Evolutionary conservation across 2,888 invertebrate genomes (phyloP), one percentile per base, ranked within the genome.

Genomic region (Drosophila macrospina): DNA sequence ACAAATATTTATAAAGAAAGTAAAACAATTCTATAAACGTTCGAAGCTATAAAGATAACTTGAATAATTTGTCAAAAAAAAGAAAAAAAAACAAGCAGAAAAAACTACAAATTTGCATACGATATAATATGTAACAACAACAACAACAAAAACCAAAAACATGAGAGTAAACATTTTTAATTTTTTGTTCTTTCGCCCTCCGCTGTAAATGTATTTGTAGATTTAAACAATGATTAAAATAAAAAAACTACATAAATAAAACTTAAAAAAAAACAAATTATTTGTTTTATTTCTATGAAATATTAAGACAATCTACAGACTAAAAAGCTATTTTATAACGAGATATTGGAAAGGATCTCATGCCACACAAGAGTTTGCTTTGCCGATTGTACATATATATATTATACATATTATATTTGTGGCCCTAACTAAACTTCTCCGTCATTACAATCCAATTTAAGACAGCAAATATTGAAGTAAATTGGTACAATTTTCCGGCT

Each of bases 191-290:
- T 91, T 91, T 91, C 90, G 91, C 91, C 91, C 91, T 91, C 91
- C 91, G 91, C 91, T 91, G 91, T 91, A 91, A 91, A 91, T 91
- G 91, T 91, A 91, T 91, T 86, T 91, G 91, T 91, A 91, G 91
- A 91, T 91, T 91, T 91, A 89, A 91, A 91, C 90, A 91, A 90
- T 88, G 89, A 88, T 84, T 86, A 86, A 88, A 91, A 82, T 86
- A 89, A 91, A 90, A 90, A 86, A 90, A 89, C 83, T 85, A 87
- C 86, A 85, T 87, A 85, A 85, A 84, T 84, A 89, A 89, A 89
- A 86, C 83, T 86, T 75, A 77, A 77, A 78, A 86, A 83, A 78
- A 83, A 68, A 47, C 52, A 56, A 28, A 10, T 20, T 16, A 24
- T 2, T 0, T 0, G 1, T 13, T 34, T 24, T n/a, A n/a, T 30